Percentiles rank a stretch among this genome's conserved stretches.
These are phyloP conservation scores for Garra rufa DNA, from an alignment of 2,113 vertebrate species.

Conservation along the genomic window DNA sequence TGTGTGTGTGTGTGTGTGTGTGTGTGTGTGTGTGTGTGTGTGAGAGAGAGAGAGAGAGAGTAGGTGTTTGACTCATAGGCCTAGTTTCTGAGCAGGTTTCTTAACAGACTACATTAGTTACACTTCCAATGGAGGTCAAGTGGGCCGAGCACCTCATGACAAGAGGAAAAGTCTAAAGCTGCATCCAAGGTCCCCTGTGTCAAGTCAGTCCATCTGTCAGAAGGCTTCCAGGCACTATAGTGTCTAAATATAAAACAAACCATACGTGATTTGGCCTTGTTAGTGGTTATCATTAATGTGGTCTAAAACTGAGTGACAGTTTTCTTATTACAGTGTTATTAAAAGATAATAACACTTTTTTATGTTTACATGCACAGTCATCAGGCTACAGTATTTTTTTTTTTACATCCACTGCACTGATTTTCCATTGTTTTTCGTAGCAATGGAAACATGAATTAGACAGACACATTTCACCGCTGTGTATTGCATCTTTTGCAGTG, in stretches of 20 bases:
- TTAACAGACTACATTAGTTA: conserved; percentile 52
- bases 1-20: conserved; percentile 6
- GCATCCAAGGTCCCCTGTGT: conserved; percentile 48
- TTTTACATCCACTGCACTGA: not conserved
- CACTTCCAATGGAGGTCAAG: conserved; percentile 51
- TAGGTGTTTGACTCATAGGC: conserved; percentile 45
- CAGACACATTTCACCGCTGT: not conserved
- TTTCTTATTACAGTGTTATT: not conserved
- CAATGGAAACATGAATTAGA: not conserved
- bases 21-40: conserved; percentile 50
- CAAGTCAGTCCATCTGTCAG: conserved; percentile 48
- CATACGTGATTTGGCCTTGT: not conserved
- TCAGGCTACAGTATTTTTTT: not conserved
- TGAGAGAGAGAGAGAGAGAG: not conserved
- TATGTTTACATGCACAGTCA: not conserved
- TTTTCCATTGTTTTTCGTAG: conserved; percentile 6
- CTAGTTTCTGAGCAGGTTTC: conserved; percentile 32
- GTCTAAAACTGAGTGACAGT: not conserved
- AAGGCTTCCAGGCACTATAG: conserved; percentile 6
- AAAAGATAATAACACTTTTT: not conserved
- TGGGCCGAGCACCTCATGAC: conserved; percentile 38
- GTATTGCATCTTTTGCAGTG: not conserved
- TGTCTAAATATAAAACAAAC: conserved; percentile 12
- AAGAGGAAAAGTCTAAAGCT: conserved; percentile 47
- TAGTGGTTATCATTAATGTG: not conserved